Percentiles rank a stretch among this genome's conserved stretches.
Evolutionary conservation across 2,797 vertebrate species (phyloP).

Genomic region (Muscicapa striata): DNA sequence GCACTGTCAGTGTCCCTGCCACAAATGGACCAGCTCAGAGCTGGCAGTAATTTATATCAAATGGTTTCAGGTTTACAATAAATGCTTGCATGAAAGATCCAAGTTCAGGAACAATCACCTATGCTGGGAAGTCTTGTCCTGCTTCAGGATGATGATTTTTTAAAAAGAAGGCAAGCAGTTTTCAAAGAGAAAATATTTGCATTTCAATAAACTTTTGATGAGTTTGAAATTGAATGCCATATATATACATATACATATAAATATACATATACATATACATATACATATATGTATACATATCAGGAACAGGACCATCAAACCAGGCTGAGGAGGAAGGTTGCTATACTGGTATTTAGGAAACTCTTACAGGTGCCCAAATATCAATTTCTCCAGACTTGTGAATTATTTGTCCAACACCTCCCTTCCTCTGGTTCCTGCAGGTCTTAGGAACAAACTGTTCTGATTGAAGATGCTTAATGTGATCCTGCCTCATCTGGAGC

Average conservation of each 20-base stretch:
- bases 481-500: neutral
- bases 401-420: neutral
- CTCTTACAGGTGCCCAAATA: neutral
- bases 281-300: no score
- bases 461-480: neutral
- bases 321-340: neutral
- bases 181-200: neutral
- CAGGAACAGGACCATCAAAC: neutral
- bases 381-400: neutral
- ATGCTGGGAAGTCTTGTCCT: neutral
- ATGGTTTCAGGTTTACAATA: neutral
- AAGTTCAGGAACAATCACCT: neutral
- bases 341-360: neutral
- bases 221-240: neutral
- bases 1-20: neutral
- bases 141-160: neutral
- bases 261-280: no score
- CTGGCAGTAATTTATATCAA: conserved; percentile 16
- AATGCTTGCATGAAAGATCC: neutral
- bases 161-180: neutral
- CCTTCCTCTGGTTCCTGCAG: neutral
- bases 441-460: neutral
- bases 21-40: neutral
- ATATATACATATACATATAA: neutral
- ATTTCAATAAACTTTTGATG: neutral